These are phyloP conservation scores for Plebejus argus DNA, from an alignment of 2,888 invertebrate species.

Conservation along the genomic window DNA sequence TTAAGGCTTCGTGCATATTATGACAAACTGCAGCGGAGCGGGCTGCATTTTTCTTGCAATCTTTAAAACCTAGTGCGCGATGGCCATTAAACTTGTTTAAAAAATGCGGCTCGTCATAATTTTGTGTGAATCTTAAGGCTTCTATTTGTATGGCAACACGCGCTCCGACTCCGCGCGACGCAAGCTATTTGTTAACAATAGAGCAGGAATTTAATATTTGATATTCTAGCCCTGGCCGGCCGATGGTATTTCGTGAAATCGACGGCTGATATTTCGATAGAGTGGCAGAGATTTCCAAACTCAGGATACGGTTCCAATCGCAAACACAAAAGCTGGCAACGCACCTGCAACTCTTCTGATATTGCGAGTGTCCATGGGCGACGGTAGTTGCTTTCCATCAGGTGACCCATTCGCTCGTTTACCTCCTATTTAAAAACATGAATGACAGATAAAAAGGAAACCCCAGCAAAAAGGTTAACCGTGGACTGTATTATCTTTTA, in stretches of 20 bases:
- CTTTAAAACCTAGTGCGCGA: neutral
- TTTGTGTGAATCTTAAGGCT: neutral
- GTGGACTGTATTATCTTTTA: no score
- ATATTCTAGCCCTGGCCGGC: constrained; percentile 2
- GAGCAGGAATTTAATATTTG: neutral
- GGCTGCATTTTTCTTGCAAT: neutral
- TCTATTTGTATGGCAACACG: neutral
- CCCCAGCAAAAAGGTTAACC: no score
- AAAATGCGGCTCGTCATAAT: neutral
- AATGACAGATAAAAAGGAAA: no score
- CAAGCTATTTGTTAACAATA: constrained; percentile 3
- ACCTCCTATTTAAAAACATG: no score
- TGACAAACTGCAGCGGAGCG: neutral
- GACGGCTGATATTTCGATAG: constrained; percentile 6
- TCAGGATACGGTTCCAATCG: neutral
- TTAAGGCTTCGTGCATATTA: neutral
- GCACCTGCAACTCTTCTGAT: no score
- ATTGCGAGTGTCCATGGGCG: no score
- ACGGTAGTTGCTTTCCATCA: no score
- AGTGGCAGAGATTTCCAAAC: neutral
- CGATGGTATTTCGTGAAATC: constrained; percentile 7
- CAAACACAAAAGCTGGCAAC: no score
- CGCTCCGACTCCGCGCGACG: neutral
- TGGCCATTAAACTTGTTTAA: neutral
- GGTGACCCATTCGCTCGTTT: no score